A percentile compares a stretch with the other conserved stretches of the same genome.
Evolutionary conservation across 2,113 vertebrate genomes (phyloP).

Genomic region (Clarias gariepinus): DNA sequence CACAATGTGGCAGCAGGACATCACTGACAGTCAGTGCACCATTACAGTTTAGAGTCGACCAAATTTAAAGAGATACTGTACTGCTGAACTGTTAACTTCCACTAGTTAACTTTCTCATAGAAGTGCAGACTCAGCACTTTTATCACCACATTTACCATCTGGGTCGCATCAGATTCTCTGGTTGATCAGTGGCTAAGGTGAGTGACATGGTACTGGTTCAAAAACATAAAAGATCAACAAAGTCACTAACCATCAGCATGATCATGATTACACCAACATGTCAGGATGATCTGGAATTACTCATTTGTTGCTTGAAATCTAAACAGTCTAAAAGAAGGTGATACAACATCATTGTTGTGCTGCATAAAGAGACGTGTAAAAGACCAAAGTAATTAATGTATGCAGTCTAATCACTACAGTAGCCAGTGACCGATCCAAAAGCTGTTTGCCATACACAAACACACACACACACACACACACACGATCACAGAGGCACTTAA

Average conservation of each 20-base stretch:
- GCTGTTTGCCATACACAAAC: conserved; percentile 33
- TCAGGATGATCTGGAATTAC: neutral
- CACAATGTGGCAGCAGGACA: conserved; percentile 35
- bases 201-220: neutral
- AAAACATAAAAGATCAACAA: neutral
- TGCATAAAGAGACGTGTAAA: neutral
- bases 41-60: conserved; percentile 46
- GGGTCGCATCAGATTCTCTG: conserved; percentile 17
- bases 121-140: conserved; percentile 9
- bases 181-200: conserved; percentile 3
- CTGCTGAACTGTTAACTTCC: neutral
- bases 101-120: neutral
- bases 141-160: neutral
- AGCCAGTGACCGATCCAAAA: conserved; percentile 37
- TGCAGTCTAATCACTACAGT: conserved; percentile 13
- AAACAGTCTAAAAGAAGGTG: neutral
- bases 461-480: neutral
- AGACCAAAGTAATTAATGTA: neutral
- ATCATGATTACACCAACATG: neutral
- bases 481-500: conserved; percentile 60
- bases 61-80: conserved; percentile 9
- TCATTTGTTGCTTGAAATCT: neutral
- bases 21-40: conserved; percentile 28
- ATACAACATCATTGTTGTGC: neutral
- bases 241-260: neutral